phyloP scores from a whole-genome alignment of 2,113 vertebrate species.

The Aplodontia rufa region DNA sequence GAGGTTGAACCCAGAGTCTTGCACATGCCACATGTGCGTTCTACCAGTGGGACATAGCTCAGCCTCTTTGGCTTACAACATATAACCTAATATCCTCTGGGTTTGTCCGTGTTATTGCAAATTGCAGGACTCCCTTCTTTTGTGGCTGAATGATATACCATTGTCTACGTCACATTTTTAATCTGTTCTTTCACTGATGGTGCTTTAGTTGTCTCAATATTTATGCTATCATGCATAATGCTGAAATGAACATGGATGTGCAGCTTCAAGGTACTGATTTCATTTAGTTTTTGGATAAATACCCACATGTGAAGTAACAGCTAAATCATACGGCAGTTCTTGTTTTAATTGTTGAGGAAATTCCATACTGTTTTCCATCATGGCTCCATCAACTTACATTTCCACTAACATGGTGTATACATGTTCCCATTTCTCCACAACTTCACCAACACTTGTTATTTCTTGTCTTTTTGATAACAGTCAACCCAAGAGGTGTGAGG shows the following conservation, averaged over 20 bases:
- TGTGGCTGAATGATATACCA: background rate
- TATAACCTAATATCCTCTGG: background rate
- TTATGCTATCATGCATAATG: background rate
- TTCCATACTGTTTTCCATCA: background rate
- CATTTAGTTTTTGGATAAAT: background rate
- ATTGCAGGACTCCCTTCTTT: background rate
- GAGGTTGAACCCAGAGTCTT: too few relatives aligned
- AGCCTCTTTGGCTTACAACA: too few relatives aligned
- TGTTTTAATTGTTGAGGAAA: background rate
- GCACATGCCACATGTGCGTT: too few relatives aligned
- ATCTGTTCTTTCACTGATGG: background rate
- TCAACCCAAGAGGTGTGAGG: background rate
- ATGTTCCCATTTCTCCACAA: background rate
- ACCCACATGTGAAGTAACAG: background rate
- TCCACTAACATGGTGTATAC: background rate
- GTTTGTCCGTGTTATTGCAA: background rate
- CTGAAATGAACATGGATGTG: background rate
- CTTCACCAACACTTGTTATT: background rate
- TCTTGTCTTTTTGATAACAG: background rate
- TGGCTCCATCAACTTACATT: too few relatives aligned
- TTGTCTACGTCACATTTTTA: background rate
- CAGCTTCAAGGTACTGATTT: background rate
- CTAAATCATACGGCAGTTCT: background rate
- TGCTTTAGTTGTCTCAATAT: background rate
- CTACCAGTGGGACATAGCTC: too few relatives aligned